These are phyloP conservation scores for Amphimallon solstitiale DNA, from an alignment of 2,888 invertebrate genomes.

Conservation along the genomic window DNA sequence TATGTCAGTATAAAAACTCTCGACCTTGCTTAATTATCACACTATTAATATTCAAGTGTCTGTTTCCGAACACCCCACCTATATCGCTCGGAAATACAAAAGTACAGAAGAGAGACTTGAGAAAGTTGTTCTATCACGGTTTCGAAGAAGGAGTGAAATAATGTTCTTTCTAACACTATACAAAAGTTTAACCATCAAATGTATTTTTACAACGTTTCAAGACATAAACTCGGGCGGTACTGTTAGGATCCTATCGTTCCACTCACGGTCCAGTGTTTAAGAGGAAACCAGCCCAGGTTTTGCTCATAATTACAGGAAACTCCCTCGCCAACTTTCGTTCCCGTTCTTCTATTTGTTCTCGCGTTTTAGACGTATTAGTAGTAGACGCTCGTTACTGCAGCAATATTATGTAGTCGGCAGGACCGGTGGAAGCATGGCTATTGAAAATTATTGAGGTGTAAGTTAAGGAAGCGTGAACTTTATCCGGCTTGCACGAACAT, in stretches of 20 bases:
- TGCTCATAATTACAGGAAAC: slow-evolving; percentile 51
- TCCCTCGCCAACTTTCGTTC: slow-evolving; percentile 25
- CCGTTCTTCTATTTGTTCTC: slow-evolving; percentile 2
- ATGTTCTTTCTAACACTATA: slow-evolving; percentile 46
- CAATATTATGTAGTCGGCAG: slow-evolving; percentile 7
- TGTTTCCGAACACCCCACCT: neutral
- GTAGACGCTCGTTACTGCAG: neutral
- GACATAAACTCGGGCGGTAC: slow-evolving; percentile 49
- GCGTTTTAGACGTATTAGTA: neutral
- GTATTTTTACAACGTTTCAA: slow-evolving; percentile 52
- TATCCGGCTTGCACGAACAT: slow-evolving; percentile 1
- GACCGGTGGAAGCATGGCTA: slow-evolving; percentile 11
- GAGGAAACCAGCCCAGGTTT: slow-evolving; percentile 48
- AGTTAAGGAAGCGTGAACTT: slow-evolving; percentile 33
- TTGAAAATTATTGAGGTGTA: slow-evolving; percentile 38
- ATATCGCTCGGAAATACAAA: neutral
- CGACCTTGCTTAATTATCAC: no score
- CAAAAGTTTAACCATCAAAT: slow-evolving; percentile 52
- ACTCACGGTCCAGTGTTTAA: slow-evolving; percentile 46
- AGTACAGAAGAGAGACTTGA: neutral
- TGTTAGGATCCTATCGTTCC: neutral
- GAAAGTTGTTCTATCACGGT: slow-evolving; percentile 35
- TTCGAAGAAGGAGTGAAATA: slow-evolving; percentile 43
- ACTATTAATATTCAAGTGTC: no score
- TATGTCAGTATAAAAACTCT: no score